Evolutionary conservation across 2,113 vertebrate genomes (phyloP).

Genomic region (Ursus arctos): DNA sequence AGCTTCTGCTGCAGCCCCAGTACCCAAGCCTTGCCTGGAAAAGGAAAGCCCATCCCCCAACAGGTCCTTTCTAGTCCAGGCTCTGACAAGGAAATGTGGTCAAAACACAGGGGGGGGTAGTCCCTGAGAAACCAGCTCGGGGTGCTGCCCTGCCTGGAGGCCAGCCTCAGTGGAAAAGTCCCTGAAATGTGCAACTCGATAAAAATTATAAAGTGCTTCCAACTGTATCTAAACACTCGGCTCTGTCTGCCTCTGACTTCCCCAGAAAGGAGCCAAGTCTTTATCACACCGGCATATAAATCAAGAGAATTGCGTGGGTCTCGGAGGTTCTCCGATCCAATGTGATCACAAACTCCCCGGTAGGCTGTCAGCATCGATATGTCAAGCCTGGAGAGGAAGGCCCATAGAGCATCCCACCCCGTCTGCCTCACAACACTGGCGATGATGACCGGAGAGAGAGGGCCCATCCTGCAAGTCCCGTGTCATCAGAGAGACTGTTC

Average conservation of each 20-base stretch:
- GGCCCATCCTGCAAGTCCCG: not conserved
- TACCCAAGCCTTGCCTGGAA: no score
- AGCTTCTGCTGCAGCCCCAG: not conserved
- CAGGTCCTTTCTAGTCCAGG: no score
- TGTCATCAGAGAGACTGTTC: slow-evolving; percentile 44
- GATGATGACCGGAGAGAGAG: not conserved
- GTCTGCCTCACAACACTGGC: not conserved
- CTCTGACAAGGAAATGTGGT: not conserved
- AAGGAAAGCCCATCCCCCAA: not conserved
- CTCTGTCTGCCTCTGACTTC: not conserved
- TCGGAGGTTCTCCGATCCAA: not conserved
- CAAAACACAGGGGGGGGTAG: not conserved
- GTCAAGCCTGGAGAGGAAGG: not conserved
- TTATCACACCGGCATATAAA: not conserved
- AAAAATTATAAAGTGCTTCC: not conserved
- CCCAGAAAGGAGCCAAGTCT: not conserved
- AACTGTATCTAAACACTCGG: not conserved
- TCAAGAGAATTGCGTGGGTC: not conserved
- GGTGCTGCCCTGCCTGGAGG: not conserved
- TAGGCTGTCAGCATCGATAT: not conserved
- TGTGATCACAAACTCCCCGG: not conserved
- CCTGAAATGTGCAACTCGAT: not conserved
- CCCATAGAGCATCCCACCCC: not conserved
- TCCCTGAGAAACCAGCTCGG: not conserved
- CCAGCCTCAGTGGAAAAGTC: not conserved